A percentile compares a stretch with the other conserved stretches of the same genome.
phyloP scores from a whole-genome alignment of 1,140 invertebrate genomes.

The Hesperophylax magnus region DNA sequence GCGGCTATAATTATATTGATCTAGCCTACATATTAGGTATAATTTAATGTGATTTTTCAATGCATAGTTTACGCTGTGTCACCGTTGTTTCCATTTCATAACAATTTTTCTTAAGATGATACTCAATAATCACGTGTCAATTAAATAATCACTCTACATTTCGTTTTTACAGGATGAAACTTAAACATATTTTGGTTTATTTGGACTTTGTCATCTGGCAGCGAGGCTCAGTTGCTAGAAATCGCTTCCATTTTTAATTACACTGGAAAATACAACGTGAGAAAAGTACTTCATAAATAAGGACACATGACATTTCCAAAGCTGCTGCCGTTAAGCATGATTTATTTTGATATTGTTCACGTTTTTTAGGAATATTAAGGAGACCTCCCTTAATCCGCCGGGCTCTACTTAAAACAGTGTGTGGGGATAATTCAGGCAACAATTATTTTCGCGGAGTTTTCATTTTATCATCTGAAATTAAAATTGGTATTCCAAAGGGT shows the following conservation, averaged over 20 bases:
- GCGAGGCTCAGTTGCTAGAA: slow-evolving; percentile 25
- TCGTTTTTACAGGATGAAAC: too few species aligned
- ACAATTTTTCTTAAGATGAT: too few species aligned
- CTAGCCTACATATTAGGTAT: too few species aligned
- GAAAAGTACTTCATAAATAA: slow-evolving; percentile 56
- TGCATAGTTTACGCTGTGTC: too few species aligned
- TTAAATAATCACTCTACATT: too few species aligned
- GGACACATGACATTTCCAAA: slow-evolving; percentile 50
- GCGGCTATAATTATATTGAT: too few species aligned
- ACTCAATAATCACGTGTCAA: too few species aligned
- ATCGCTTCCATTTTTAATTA: slow-evolving; percentile 51
- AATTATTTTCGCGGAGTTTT: slow-evolving; percentile 48
- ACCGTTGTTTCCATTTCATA: too few species aligned
- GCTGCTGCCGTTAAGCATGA: slow-evolving; percentile 52
- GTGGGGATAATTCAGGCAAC: slow-evolving; percentile 41
- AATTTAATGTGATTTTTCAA: too few species aligned
- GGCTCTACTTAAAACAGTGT: slow-evolving; percentile 39
- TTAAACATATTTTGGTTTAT: too few species aligned
- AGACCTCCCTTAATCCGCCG: slow-evolving; percentile 49
- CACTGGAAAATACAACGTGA: slow-evolving; percentile 46
- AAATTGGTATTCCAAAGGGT: slow-evolving; percentile 18
- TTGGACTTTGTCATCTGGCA: not conserved
- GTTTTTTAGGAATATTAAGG: slow-evolving; percentile 55
- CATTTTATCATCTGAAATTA: slow-evolving; percentile 52
- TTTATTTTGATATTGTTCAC: slow-evolving; percentile 55